A percentile compares a stretch with the other conserved stretches of the same genome.
Conservation (phyloP, 1,140 invertebrate genomes). For the Babylonia areolata region DNA sequence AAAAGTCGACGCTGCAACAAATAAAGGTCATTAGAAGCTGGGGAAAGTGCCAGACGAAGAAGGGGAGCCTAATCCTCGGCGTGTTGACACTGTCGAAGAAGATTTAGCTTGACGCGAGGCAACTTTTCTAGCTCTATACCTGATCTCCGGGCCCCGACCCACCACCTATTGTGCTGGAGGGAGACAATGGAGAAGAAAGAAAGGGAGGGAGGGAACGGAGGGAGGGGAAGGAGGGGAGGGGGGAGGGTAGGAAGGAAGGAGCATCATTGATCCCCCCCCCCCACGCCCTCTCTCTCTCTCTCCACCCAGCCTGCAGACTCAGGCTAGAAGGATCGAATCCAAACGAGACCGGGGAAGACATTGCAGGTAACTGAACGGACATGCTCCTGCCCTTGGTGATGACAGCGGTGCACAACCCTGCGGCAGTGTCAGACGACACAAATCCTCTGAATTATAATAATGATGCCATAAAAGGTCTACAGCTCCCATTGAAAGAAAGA, state of each 20-base stretch:
- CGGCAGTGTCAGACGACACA: too few relatives aligned
- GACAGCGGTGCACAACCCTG: too few relatives aligned
- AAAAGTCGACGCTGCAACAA: not conserved
- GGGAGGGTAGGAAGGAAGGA: not conserved
- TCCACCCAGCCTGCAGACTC: not conserved
- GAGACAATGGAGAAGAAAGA: not conserved
- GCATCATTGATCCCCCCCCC: too few relatives aligned
- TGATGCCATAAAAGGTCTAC: too few relatives aligned
- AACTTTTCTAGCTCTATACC: not conserved
- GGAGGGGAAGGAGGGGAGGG: not conserved
- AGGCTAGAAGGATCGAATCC: not conserved
- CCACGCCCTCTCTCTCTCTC: too few relatives aligned
- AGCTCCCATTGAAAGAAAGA: too few relatives aligned
- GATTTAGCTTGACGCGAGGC: not conserved
- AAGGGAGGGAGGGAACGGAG: not conserved
- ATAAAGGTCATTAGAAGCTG: conserved; percentile 20
- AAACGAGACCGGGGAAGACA: not conserved
- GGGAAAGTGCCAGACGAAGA: not conserved
- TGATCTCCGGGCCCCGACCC: not conserved
- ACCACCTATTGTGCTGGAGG: not conserved
- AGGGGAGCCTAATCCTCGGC: conserved; percentile 21
- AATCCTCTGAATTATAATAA: too few relatives aligned
- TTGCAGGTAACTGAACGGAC: too few relatives aligned
- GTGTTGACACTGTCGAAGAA: conserved; percentile 12
- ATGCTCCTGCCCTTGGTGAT: too few relatives aligned